phyloP scores from a whole-genome alignment of 2,113 vertebrate species.

The Percina caprodes region DNA sequence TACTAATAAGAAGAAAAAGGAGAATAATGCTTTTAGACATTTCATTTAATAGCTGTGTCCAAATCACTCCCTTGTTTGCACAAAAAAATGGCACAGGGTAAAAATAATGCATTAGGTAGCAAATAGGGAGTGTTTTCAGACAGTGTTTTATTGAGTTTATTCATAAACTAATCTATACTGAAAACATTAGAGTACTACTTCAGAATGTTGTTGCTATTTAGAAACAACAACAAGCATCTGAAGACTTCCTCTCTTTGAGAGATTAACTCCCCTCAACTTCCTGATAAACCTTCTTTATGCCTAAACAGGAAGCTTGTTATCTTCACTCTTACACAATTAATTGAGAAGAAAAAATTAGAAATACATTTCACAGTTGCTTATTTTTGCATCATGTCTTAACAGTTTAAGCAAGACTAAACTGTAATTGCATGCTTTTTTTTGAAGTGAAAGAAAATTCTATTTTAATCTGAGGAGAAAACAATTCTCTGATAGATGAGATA shows the following conservation, averaged over 20 bases:
- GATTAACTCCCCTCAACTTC: constrained; percentile 49
- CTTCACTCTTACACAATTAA: constrained; percentile 30
- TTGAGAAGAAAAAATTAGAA: constrained; percentile 1
- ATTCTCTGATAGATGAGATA: constrained; percentile 20
- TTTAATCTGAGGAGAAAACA: constrained; percentile 13
- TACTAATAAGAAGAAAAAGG: neutral
- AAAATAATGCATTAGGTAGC: neutral
- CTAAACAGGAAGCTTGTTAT: constrained; percentile 75
- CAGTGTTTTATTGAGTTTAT: neutral
- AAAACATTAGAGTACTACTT: constrained; percentile 11
- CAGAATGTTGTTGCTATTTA: constrained; percentile 35
- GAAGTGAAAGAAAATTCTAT: neutral
- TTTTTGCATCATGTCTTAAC: neutral
- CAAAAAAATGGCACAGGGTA: neutral
- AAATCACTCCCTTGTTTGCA: neutral
- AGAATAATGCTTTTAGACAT: neutral
- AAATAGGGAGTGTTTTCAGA: neutral
- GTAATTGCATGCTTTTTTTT: neutral
- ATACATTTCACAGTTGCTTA: neutral
- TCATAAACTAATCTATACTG: constrained; percentile 3
- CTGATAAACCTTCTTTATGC: constrained; percentile 37
- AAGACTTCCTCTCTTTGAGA: constrained; percentile 62
- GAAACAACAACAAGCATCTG: constrained; percentile 53
- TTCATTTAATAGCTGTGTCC: neutral
- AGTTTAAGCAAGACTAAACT: neutral